Evolutionary conservation across 2,888 invertebrate genomes (phyloP).

Genomic region (Nysson spinosus): DNA sequence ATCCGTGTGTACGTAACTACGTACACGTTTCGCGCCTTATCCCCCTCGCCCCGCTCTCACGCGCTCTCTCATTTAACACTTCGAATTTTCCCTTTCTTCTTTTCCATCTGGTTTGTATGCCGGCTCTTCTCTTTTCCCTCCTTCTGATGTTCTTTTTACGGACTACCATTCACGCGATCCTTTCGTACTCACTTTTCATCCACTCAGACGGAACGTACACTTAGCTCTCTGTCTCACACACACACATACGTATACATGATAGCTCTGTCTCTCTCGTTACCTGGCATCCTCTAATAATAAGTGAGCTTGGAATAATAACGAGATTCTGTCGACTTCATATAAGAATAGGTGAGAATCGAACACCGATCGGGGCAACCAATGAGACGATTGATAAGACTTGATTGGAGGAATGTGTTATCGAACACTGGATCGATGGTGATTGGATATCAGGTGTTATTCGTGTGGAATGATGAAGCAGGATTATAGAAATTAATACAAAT

Average conservation of each 20-base stretch:
- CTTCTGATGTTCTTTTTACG: too few relatives aligned
- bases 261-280: slow-evolving; percentile 3
- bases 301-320: slow-evolving; percentile 21
- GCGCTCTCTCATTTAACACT: background rate
- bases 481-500: too few relatives aligned
- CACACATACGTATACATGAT: too few relatives aligned
- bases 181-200: slow-evolving; percentile 18
- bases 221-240: background rate
- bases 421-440: background rate
- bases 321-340: slow-evolving; percentile 13
- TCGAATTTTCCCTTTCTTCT: background rate
- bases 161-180: slow-evolving; percentile 7
- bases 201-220: background rate
- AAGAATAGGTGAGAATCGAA: slow-evolving; percentile 11
- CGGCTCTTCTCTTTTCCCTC: background rate
- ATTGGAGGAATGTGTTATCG: too few relatives aligned
- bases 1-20: background rate
- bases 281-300: too few relatives aligned
- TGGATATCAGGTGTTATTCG: background rate
- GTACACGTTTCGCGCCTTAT: background rate
- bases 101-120: too few relatives aligned
- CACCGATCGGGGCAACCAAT: too few relatives aligned
- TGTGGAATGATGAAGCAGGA: too few relatives aligned
- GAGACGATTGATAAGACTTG: too few relatives aligned
- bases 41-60: background rate